Base-by-base conservation (phyloP, 1,140 invertebrate genomes). In the Liolophura sinensis region DNA sequence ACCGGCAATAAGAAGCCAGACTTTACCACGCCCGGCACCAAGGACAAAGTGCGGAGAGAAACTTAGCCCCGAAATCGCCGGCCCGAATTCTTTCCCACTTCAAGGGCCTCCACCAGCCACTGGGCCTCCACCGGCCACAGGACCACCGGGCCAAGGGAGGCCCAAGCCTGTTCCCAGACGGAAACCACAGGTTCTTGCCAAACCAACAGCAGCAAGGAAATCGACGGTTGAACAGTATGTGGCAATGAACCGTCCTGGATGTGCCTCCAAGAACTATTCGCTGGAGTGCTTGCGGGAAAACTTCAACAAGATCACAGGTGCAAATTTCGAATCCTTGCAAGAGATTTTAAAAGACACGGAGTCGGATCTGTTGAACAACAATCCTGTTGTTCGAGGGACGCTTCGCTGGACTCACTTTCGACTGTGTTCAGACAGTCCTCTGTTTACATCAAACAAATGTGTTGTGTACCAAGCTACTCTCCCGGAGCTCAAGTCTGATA, bases 191-290 rank as follows among this genome's bases (percentile, higher is more conserved):
- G 52, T 70, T 46, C 66, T 68, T 12, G 73, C 31, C 31, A 40
- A 40, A 40, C 31, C 31, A 40, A 9, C 31, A 9, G 31, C 31
- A 5, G 31, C 31, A 40, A 40, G 31, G 31, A 40, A 40, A 40
- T 40, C 31, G 31, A 40, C 31, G 31, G 75, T 72, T 46, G 79
- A 81, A 56, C 79, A 81, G 61, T 81, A 81, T 60, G 73, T 81
- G 16, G 77, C 79, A 1, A 81, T 81, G 79, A 81, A 81, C 56
- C 62, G 77, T 50, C 76, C 78, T 7, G 77, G 74, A 56, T 67
- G 73, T 11, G 72, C 77, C 9, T 74, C 76, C 1, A 70, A 68
- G 5, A 54, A 79, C 9, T 74, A 76, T 16, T 76, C 79, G 52
- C 73, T 72, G 14, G 74, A 77, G 27, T 40, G 31, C 9, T 65